Evolutionary conservation across 2,888 invertebrate species (phyloP), one percentile per base, ranked within the genome.

Genomic region (Branchipolynoe longqiensis): DNA sequence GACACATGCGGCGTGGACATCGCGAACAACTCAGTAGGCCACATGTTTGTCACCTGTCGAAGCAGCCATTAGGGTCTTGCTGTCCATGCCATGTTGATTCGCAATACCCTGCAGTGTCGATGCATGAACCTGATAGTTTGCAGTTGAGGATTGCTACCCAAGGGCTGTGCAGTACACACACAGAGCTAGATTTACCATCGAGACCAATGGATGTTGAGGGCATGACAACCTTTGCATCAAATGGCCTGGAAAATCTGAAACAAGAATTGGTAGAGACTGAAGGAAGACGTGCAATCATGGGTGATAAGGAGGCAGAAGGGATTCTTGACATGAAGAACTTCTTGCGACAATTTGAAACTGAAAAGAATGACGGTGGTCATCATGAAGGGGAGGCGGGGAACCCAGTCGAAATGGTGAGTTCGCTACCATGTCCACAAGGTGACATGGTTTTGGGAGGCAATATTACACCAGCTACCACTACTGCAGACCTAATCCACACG

Each of bases 1-100:
- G 74, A 25, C 88, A 88, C 59, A 84, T 87, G 41, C 36, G 78
- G 18, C 62, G 87, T 22, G 54, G 69, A 6, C 88, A 88, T 78
- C 81, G 48, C 22, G 64, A 86, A 36, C 85, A 33, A 33, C 64
- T 64, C 12, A 33, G 31, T 6, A 25, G 59, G n/a, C 8, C 59
- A 4, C 59, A n/a, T 12, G 59, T 59, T 14, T 59, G n/a, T n/a
- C n/a, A n/a, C n/a, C n/a, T n/a, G n/a, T n/a, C n/a, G n/a, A n/a
- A n/a, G n/a, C n/a, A n/a, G n/a, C n/a, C n/a, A n/a, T n/a, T n/a
- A n/a, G n/a, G n/a, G n/a, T n/a, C n/a, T n/a, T n/a, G 59, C n/a
- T 59, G 59, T 25, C 25, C 59, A 4, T 59, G 59, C 25, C 59
- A 59, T 25, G 6, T 25, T n/a, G n/a, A 59, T n/a, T 14, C 22